Evolutionary conservation across 2,113 vertebrate genomes (phyloP).

Genomic region (Ameiurus melas): DNA sequence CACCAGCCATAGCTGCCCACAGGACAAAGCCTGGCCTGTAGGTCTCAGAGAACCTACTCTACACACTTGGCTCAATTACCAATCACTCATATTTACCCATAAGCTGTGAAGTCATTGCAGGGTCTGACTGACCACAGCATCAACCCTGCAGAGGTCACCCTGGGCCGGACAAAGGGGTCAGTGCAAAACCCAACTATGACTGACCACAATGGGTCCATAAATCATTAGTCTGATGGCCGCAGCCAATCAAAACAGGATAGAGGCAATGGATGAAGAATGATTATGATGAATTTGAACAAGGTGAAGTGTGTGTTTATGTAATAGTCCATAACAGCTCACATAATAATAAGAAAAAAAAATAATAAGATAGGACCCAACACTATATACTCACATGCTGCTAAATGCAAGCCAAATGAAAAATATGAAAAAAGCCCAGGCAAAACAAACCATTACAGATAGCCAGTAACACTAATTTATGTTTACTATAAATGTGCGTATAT

Average conservation of each 20-base stretch:
- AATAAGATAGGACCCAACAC: neutral
- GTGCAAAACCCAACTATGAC: slow-evolving; percentile 32
- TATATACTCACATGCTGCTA: neutral
- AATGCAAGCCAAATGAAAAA: slow-evolving; percentile 17
- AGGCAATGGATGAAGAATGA: slow-evolving; percentile 30
- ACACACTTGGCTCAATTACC: slow-evolving; percentile 49
- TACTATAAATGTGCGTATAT: slow-evolving; percentile 30
- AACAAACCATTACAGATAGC: slow-evolving; percentile 7
- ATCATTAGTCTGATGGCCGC: slow-evolving; percentile 36
- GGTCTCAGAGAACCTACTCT: slow-evolving; percentile 26
- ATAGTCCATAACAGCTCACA: slow-evolving; percentile 20
- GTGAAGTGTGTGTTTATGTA: slow-evolving; percentile 32
- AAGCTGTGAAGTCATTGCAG: slow-evolving; percentile 51
- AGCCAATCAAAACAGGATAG: slow-evolving; percentile 36
- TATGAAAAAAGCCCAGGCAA: slow-evolving; percentile 5
- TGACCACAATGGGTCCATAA: slow-evolving; percentile 42
- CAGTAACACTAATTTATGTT: slow-evolving; percentile 28
- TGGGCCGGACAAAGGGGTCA: slow-evolving; percentile 49
- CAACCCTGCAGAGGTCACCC: slow-evolving; percentile 49
- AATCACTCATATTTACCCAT: slow-evolving; percentile 48
- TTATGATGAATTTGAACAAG: slow-evolving; percentile 31
- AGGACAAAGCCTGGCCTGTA: slow-evolving; percentile 51
- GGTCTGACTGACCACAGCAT: slow-evolving; percentile 44
- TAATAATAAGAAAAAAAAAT: neutral
- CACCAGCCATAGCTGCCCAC: slow-evolving; percentile 40